Base-by-base conservation (phyloP, 1,140 invertebrate genomes). In the Drosophila repleta region DNA sequence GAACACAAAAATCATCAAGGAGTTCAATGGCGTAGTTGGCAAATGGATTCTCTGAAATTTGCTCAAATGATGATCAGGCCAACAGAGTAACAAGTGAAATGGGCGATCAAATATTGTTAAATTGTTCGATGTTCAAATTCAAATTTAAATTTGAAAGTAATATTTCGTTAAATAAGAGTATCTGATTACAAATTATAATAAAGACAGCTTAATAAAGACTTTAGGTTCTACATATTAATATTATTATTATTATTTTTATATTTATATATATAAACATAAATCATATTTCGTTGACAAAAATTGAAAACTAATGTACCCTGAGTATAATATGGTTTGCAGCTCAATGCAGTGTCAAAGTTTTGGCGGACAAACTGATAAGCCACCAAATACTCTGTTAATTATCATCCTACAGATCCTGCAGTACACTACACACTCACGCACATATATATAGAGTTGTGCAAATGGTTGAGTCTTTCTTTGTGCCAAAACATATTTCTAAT, bases 401-500 rank as follows among this genome's bases (percentile, higher is more conserved):
- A 69, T 37, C 41, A 53, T 29, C 8, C 29, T 10, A 43, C 43
- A n/a, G 11, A 5, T 29, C 8, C 29, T 10, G 51, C 43, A n/a
- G 11, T 3, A 32, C 32, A 15, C 26, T 37, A 35, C 43, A 29
- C 37, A 29, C n/a, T 29, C 21, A 43, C 35, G n/a, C 37, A 52
- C 48, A 51, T 17, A 37, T 17, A 53, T 18, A 37, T 63, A 75
- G 17, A 24, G 2, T 3, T 7, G 4, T 4, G 26, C 0, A 29
- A 29, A 29, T 29, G 26, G 26, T 29, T 56, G 61, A 63, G 65
- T 67, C 49, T 78, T 75, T 70, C 76, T 87, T 81, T 87, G 82
- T 78, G 74, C 70, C 57, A 61, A 67, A 85, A 81, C 68, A 83
- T 88, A 87, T 88, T 87, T 79, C 75, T 83, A 88, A 87, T 87